Base-by-base conservation (phyloP, 2,888 invertebrate species). In the Conus canariensis region DNA sequence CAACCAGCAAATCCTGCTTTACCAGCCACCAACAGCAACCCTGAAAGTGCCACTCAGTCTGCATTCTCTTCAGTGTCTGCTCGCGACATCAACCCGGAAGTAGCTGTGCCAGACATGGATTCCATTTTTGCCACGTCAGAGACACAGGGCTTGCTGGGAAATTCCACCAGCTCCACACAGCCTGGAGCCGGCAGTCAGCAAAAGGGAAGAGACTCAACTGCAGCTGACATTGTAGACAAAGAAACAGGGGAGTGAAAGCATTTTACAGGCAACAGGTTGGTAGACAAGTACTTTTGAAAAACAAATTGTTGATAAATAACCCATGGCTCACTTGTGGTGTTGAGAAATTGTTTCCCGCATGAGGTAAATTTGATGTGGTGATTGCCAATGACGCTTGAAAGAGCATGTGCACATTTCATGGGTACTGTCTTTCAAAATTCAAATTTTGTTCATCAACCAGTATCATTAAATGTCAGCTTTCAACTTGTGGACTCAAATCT, bases 181-280 rank as follows among this genome's bases (percentile, higher is more conserved):
- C 80, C 80, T 12, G 16, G 14, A 45, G 30, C 80, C 16, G 2
- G 10, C 45, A 8, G 58, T 85, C 60, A 22, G 60, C 85, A 85
- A 56, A 89, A 56, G n/a, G 30, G 45, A 64, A 60, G 25, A 45
- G 67, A 70, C 22, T 58, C 82, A 16, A 70, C 30, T 74, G 89
- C 89, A 58, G 70, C 74, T 6, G 89, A 85, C 56, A 74, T 89
- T 59, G 70, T 89, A 58, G 85, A 89, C 16, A 85, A 85, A 45
- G 56, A 89, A 19, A 16, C 85, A 9, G 70, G 74, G 64, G 85
- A 89, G 22, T 87, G 64, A 85, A 83, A 56, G n/a, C 22, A 45
- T 19, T 14, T 45, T 74, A 64, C 74, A 74, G 74, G 14, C 1
- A 70, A 70, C 7, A 8, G 19, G 4, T 22, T 10, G n/a, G n/a